phyloP scores from a whole-genome alignment of 2,888 invertebrate genomes.

The Cyclophora albipunctata region DNA sequence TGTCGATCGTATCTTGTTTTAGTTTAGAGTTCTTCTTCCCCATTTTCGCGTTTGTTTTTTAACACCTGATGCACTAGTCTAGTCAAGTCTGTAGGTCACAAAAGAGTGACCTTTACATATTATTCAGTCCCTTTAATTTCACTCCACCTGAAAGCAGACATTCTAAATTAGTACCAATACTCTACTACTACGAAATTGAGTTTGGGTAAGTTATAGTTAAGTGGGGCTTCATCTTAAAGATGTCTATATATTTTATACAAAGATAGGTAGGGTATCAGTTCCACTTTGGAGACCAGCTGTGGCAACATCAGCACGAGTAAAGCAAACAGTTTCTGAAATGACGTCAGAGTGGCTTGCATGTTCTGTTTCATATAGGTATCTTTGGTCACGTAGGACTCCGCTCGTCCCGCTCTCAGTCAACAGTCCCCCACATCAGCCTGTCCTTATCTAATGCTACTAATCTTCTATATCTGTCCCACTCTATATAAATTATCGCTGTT shows the following conservation, averaged over 20 bases:
- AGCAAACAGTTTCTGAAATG: no score
- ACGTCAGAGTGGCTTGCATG: no score
- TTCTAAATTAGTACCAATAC: no score
- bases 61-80: slow-evolving; percentile 20
- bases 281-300: no score
- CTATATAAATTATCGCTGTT: slow-evolving; percentile 58
- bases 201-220: no score
- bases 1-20: slow-evolving; percentile 95
- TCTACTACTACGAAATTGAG: no score
- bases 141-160: slow-evolving; percentile 43
- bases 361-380: slow-evolving; percentile 6
- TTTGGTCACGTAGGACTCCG: slow-evolving; percentile 32
- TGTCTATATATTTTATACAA: no score
- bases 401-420: slow-evolving; percentile 34
- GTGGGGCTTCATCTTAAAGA: no score
- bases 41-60: slow-evolving; percentile 75
- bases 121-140: slow-evolving; percentile 33
- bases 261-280: no score
- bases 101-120: slow-evolving; percentile 56
- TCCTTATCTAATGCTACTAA: slow-evolving; percentile 27
- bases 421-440: slow-evolving; percentile 24
- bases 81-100: no score
- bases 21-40: slow-evolving; percentile 97
- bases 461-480: slow-evolving; percentile 31
- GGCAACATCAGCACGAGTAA: no score